Evolutionary conservation across 2,113 vertebrate species (phyloP), one percentile per base, ranked within the genome.

Genomic region (Nipponia nippon): DNA sequence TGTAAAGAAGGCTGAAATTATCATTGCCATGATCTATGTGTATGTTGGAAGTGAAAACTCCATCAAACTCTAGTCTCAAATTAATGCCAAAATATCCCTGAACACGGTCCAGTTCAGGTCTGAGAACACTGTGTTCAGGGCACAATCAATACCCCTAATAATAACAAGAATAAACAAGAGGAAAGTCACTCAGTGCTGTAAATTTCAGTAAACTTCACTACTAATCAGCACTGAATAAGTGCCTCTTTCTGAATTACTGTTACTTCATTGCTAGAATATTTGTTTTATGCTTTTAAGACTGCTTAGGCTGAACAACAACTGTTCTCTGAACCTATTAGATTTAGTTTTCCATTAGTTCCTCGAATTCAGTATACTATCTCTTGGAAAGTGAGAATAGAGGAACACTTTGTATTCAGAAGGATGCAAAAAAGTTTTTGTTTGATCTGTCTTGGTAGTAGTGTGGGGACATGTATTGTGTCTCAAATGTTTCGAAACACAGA

Each of bases 1-100:
- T 77, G 66, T 72, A 71, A 26, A 90, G 70, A 88, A 91, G 56
- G 38, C 78, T 89, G 67, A 93, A 93, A 89, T 92, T 79, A 47
- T 83, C 71, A 46, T 63, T 83, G 47, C 53, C 40, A 10, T 87
- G 80, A 94, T 77, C 71, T 94, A 0, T 80, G 80, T 93, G 40
- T 89, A 69, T 76, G 90, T 81, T 95, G 71, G 75, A 96, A 96
- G 95, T 93, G 94, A 97, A 98, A 98, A 95, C 96, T 94, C 76
- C 83, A 88, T 96, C 95, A 91, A 91, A 92, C 90, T 90, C 81
- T 56, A 29, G 92, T 79, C 49, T 97, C 95, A 98, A 98, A 99
- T 98, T 98, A 98, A 76, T 56, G 42, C 95, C 97, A 98, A 98
- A 98, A 98, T 98, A 98, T 97, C 97, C 91, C 91, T 83, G 95